Evolutionary conservation across 2,113 vertebrate species (phyloP), one percentile per base, ranked within the genome.

Genomic region (Lampris megalopsis): DNA sequence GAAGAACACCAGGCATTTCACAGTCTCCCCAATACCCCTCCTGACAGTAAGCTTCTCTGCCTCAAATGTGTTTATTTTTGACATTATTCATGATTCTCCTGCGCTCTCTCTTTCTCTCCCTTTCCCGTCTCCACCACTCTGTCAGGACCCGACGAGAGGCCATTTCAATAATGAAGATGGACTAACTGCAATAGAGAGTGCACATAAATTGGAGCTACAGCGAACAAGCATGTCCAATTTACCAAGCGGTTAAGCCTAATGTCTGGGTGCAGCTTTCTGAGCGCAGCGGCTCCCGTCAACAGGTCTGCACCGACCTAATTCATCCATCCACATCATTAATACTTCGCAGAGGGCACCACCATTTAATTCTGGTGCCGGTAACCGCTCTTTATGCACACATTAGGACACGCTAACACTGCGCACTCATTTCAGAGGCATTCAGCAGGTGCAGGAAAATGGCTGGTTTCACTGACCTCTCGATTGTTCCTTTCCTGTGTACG

Each of bases 181-280:
- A 92, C 91, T 89, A 87, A 87, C 91, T 91, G 91, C 86, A 89
- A 93, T 89, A 88, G 85, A 85, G 84, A 87, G 85, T 84, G 86
- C 85, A 88, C 86, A 90, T 91, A 92, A 89, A 91, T 91, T 89
- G 89, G 76, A 85, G 85, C 88, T 84, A 77, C 78, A 83, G 86
- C 91, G 87, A 92, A 90, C 81, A 88, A 91, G 90, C 90, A 92
- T 92, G 88, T 92, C 90, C 89, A 92, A 92, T 93, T 92, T 92
- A 79, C 90, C 91, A 83, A 87, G 81, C 87, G 83, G 90, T 91
- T 92, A 92, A 90, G 87, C 80, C 89, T 73, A 83, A 86, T 90
- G 90, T 88, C 87, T 85, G 84, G 80, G 82, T 80, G 79, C 81
- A 82, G 86, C 80, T 88, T 88, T 89, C 80, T 79, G 81, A 81